Evolutionary conservation across 2,888 invertebrate species (phyloP), one percentile per base, ranked within the genome.

Genomic region (Drosophila pseudotalamancana): DNA sequence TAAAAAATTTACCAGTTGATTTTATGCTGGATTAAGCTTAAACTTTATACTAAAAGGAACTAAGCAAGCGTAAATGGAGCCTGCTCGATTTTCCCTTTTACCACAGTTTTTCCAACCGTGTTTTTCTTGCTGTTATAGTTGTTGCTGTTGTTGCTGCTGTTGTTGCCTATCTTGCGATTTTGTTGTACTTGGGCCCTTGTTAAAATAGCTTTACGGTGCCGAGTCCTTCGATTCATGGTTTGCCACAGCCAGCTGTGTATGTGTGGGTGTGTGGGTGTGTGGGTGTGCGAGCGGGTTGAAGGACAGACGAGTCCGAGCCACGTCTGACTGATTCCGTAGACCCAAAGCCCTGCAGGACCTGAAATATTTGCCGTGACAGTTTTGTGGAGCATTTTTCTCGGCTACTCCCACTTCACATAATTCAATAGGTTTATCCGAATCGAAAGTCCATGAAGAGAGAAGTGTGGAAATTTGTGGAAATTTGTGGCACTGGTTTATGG

Each of bases 11-110:
- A 83, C 88, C 88, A 83, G 82, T 88, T 83, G 88, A 83, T 83
- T 83, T 83, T 83, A 83, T 88, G 83, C 87, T 84, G 88, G 88
- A 87, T 84, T 88, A 87, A 81, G 82, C 88, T 85, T 78, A 77
- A 87, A 87, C 85, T 87, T 83, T 88, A 81, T 87, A 84, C 88
- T 81, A 83, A 84, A 88, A 87, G 87, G 85, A 88, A 77, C 87
- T 85, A 88, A 88, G 88, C 83, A 88, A 84, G 83, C 88, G 88
- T 84, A 87, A 88, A 84, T 87, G 68, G 68, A 54, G 65, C 57
- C 48, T 21, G 60, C 64, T 49, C 53, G 54, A 55, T 48, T 61
- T 51, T 48, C 50, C 37, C 34, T 43, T 51, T 45, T 37, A 21
- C 50, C 34, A 4, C 37, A 27, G 14, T 6, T 53, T 49, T 49